Percentiles rank a stretch among this genome's conserved stretches.
phyloP scores from a whole-genome alignment of 2,113 vertebrate genomes.

The Nannospalax galili region DNA sequence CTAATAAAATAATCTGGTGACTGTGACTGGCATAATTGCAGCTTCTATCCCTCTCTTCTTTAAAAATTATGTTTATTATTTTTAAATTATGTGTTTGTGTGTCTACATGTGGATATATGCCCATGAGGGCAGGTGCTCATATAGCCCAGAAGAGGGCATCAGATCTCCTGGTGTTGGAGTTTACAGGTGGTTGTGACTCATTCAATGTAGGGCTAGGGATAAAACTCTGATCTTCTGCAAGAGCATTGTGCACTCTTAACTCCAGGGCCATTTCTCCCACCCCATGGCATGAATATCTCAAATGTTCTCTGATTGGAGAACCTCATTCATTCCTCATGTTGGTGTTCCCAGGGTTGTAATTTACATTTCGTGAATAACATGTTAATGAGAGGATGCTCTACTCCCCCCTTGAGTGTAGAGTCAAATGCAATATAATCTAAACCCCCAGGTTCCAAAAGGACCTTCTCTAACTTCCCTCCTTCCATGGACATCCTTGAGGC shows the following conservation, averaged over 20 bases:
- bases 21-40: not conserved
- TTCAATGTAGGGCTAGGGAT: too few species aligned
- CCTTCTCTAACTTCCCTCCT: not conserved
- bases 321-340: fast-evolving
- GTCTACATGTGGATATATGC: too few species aligned
- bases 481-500: not conserved
- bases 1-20: not conserved
- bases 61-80: too few species aligned
- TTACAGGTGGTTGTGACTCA: too few species aligned
- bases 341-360: not conserved
- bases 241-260: too few species aligned
- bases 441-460: not conserved
- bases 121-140: too few species aligned
- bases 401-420: not conserved
- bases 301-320: not conserved
- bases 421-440: not conserved
- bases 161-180: too few species aligned
- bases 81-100: too few species aligned
- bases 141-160: too few species aligned
- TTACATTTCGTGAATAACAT: not conserved
- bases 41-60: constrained; percentile 10
- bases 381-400: not conserved
- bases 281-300: too few species aligned
- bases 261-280: too few species aligned
- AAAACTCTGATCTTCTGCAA: too few species aligned